These are phyloP conservation scores for Aspidiotus destructor DNA, from an alignment of 2,888 invertebrate genomes.

Conservation along the genomic window DNA sequence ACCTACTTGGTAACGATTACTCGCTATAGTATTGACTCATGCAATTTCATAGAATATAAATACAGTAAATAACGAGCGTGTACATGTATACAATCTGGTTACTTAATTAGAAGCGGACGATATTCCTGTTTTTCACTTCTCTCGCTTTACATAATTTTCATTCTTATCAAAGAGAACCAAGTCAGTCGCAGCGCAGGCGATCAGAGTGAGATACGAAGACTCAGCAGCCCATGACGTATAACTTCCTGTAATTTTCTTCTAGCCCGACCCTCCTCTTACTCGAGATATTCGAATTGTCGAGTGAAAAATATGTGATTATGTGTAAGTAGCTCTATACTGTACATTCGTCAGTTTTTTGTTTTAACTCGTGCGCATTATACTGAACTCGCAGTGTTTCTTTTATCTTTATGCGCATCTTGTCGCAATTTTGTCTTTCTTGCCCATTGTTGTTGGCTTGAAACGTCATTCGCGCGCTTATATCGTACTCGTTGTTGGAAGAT, in stretches of 20 bases:
- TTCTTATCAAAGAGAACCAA: background rate
- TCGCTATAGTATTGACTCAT: background rate
- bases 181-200: too few relatives aligned
- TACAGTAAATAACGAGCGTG: too few relatives aligned
- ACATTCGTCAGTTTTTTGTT: constrained; percentile 26
- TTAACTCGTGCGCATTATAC: constrained; percentile 30
- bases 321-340: background rate
- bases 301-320: constrained; percentile 23
- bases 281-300: constrained; percentile 9
- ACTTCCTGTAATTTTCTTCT: constrained; percentile 32
- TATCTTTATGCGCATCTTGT: background rate
- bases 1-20: background rate
- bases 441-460: background rate
- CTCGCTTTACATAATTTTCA: constrained; percentile 14
- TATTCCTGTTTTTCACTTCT: constrained; percentile 24
- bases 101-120: constrained; percentile 31
- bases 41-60: too few relatives aligned
- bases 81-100: constrained; percentile 12
- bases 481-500: background rate
- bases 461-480: background rate
- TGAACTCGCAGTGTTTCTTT: constrained; percentile 17
- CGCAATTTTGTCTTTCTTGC: background rate
- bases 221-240: constrained; percentile 31
- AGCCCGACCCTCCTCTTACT: constrained; percentile 2
- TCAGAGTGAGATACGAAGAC: constrained; percentile 9